Evolutionary conservation across 2,797 vertebrate species (phyloP).

Genomic region (Lacerta agilis): DNA sequence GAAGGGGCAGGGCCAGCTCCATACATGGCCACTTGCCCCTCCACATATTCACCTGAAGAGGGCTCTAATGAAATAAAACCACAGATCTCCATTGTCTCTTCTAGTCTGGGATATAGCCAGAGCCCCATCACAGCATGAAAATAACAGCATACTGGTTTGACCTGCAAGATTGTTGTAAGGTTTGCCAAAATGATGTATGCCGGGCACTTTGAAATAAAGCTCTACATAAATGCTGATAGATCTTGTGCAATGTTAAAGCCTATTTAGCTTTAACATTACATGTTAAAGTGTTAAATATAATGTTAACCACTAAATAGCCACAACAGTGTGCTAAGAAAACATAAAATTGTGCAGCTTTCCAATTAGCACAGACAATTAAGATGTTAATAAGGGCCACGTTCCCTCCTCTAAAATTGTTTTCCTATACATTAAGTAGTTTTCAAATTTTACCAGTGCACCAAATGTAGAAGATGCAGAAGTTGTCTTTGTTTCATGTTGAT

Average conservation of each 20-base stretch:
- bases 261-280: background rate
- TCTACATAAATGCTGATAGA: background rate
- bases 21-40: too few species aligned
- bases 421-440: conserved; percentile 6
- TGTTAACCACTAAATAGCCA: background rate
- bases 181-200: background rate
- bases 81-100: background rate
- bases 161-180: background rate
- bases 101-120: background rate
- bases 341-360: background rate
- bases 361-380: conserved; percentile 27
- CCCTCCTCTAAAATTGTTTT: background rate
- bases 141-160: background rate
- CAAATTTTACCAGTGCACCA: conserved; percentile 29
- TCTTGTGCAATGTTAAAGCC: background rate
- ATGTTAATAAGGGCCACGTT: conserved; percentile 15
- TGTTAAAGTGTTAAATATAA: too few species aligned
- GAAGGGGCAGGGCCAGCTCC: too few species aligned
- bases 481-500: conserved; percentile 42
- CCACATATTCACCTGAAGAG: background rate
- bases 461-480: conserved; percentile 37
- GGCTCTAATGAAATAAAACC: background rate
- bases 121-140: background rate
- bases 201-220: background rate
- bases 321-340: background rate